These are phyloP conservation scores for Odocoileus hemionus DNA, from an alignment of 2,113 vertebrate species.

Conservation along the genomic window DNA sequence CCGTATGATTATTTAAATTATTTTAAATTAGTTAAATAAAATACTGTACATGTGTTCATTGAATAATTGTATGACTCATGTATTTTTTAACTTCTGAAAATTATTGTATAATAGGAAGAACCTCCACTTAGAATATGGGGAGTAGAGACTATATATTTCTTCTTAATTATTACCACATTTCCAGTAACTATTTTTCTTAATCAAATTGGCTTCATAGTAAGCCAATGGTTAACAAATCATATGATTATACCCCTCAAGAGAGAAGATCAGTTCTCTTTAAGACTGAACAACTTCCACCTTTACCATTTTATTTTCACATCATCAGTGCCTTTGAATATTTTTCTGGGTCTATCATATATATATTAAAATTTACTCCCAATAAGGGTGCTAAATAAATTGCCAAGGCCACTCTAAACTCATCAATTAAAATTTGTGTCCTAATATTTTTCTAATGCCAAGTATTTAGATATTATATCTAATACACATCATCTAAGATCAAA, in stretches of 20 bases:
- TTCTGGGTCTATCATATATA: background rate
- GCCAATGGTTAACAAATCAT: background rate
- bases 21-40: background rate
- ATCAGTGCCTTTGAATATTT: background rate
- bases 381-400: background rate
- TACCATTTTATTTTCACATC: background rate
- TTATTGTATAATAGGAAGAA: background rate
- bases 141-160: background rate
- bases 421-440: background rate
- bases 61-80: background rate
- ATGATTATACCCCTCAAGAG: background rate
- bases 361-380: background rate
- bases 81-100: background rate
- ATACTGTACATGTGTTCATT: background rate
- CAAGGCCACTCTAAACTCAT: background rate
- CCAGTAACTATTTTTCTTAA: background rate
- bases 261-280: background rate
- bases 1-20: background rate
- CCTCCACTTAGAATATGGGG: background rate
- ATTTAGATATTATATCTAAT: background rate
- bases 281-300: background rate
- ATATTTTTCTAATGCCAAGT: background rate
- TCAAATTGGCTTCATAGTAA: background rate
- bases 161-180: background rate
- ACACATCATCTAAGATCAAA: background rate